Evolutionary conservation across 1,140 invertebrate genomes (phyloP).

Genomic region (Ceratina calcarata): DNA sequence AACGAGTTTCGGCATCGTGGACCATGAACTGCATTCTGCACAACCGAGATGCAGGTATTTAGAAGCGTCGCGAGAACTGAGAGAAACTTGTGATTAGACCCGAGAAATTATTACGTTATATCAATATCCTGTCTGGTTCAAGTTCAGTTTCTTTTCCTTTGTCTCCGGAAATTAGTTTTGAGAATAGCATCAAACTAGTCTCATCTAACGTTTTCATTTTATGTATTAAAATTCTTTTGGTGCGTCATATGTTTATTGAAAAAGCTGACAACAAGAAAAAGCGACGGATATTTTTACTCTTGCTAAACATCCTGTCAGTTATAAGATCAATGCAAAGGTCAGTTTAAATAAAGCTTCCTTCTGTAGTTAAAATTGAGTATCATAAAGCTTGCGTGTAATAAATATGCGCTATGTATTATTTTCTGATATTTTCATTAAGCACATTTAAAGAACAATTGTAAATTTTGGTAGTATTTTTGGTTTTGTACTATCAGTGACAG

Average conservation of each 20-base stretch:
- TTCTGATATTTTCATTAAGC: background rate
- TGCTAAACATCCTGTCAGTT: background rate
- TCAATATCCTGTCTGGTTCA: background rate
- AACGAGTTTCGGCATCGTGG: constrained; percentile 11
- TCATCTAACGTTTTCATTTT: too few relatives aligned
- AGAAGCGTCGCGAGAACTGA: background rate
- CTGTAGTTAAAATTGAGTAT: too few relatives aligned
- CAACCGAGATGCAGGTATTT: background rate
- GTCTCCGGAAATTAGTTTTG: too few relatives aligned
- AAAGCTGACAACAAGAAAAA: too few relatives aligned
- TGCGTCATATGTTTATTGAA: background rate
- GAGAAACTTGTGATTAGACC: constrained; percentile 3
- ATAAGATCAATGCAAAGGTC: background rate
- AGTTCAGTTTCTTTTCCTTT: background rate
- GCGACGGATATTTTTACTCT: background rate
- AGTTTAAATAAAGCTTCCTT: too few relatives aligned
- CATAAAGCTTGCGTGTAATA: too few relatives aligned
- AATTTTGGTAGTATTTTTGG: background rate
- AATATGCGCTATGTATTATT: background rate
- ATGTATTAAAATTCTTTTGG: background rate
- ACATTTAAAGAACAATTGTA: background rate
- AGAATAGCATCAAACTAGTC: too few relatives aligned
- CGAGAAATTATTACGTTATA: constrained; percentile 26
- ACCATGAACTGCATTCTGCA: background rate
- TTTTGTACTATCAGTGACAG: too few relatives aligned